Evolutionary conservation across 2,113 vertebrate species (phyloP).

Genomic region (Falcunculus frontatus): DNA sequence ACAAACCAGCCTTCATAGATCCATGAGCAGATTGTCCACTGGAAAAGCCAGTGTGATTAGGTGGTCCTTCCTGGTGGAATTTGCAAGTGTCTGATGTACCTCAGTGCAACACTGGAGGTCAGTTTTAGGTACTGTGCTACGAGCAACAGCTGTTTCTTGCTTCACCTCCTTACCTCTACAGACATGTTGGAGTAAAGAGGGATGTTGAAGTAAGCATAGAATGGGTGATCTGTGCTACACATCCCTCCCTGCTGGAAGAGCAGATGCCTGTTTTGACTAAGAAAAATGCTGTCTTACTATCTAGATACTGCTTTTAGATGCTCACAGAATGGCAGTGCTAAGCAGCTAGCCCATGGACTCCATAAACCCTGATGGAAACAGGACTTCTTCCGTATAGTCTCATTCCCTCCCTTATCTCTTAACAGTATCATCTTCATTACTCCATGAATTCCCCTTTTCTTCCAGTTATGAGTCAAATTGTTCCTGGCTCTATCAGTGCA

Average conservation of each 20-base stretch:
- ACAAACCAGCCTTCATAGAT: background rate
- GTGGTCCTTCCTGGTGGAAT: background rate
- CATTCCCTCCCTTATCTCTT: background rate
- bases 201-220: background rate
- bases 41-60: background rate
- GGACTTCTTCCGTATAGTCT: background rate
- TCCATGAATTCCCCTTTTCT: background rate
- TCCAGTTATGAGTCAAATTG: background rate
- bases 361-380: background rate
- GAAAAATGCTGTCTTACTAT: background rate
- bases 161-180: background rate
- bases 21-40: background rate
- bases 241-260: background rate
- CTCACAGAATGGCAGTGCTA: background rate
- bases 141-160: background rate
- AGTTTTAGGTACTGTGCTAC: background rate
- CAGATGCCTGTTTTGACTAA: background rate
- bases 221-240: background rate
- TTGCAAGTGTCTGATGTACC: background rate
- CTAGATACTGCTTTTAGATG: background rate
- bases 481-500: background rate
- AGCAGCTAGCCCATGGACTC: background rate
- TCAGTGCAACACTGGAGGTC: background rate
- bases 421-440: background rate
- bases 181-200: background rate